phyloP scores from a whole-genome alignment of 1,140 invertebrate species.

The Aphis gossypii region DNA sequence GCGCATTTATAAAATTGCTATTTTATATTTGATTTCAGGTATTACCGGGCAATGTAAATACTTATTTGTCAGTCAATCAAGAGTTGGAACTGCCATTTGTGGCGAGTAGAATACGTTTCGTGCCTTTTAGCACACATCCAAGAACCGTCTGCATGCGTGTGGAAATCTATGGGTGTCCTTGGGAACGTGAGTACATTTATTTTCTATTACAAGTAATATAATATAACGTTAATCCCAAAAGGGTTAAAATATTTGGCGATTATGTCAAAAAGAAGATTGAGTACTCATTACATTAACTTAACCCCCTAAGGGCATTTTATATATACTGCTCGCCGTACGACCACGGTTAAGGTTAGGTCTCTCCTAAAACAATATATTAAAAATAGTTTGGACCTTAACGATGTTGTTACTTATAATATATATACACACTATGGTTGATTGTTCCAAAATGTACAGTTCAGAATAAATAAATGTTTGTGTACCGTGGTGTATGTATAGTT shows the following conservation, averaged over 20 bases:
- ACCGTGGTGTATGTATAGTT: background rate
- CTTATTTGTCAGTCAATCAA: slow-evolving; percentile 80
- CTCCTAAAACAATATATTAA: background rate
- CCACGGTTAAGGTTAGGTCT: background rate
- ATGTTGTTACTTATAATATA: background rate
- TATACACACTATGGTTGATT: background rate
- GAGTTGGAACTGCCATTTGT: slow-evolving; percentile 83
- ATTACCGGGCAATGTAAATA: slow-evolving; percentile 85
- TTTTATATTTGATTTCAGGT: slow-evolving; percentile 71
- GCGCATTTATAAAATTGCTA: background rate
- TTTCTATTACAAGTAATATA: background rate
- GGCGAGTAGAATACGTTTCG: slow-evolving; percentile 84
- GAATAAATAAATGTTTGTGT: background rate
- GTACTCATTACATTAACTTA: background rate
- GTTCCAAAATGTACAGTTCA: background rate
- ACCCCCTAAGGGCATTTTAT: background rate
- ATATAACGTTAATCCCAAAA: background rate
- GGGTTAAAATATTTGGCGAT: slow-evolving; percentile 1
- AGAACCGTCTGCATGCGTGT: slow-evolving; percentile 92
- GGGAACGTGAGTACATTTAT: slow-evolving; percentile 66
- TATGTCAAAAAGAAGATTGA: slow-evolving; percentile 23
- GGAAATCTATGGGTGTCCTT: slow-evolving; percentile 86
- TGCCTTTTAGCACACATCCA: slow-evolving; percentile 86
- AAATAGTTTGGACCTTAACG: background rate
- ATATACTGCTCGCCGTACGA: background rate